These are phyloP conservation scores for Sebastes matsubarae DNA, from an alignment of 2,797 vertebrate genomes.

Conservation along the genomic window DNA sequence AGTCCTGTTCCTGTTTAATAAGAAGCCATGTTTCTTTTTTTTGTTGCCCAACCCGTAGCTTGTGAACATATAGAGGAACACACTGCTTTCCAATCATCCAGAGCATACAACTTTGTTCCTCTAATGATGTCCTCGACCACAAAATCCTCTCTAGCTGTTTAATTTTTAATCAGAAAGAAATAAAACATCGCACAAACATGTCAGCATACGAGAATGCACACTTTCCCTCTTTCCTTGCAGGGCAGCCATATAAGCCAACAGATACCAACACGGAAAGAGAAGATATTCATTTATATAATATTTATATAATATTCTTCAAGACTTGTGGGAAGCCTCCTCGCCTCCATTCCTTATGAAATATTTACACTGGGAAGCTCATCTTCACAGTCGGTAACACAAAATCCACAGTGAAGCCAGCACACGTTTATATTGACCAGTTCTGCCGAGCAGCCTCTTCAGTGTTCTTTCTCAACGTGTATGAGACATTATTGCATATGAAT, in stretches of 20 bases:
- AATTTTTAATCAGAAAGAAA: slow-evolving; percentile 23
- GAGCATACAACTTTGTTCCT: neutral
- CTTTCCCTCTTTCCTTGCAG: neutral
- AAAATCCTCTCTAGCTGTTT: slow-evolving; percentile 4
- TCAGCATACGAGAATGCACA: neutral
- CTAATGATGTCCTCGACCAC: neutral
- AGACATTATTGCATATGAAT: slow-evolving; percentile 13
- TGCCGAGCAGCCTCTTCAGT: neutral
- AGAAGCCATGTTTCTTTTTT: neutral
- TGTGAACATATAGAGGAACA: neutral
- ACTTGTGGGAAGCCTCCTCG: slow-evolving; percentile 14
- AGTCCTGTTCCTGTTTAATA: neutral
- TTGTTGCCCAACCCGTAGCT: neutral
- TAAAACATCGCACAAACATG: slow-evolving; percentile 4
- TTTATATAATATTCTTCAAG: slow-evolving; percentile 42
- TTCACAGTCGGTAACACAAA: slow-evolving; percentile 4
- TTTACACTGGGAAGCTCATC: slow-evolving; percentile 60
- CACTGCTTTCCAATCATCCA: neutral
- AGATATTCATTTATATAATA: slow-evolving; percentile 28
- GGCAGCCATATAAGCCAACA: neutral
- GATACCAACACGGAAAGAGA: neutral
- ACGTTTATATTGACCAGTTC: slow-evolving; percentile 29
- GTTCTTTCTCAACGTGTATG: neutral
- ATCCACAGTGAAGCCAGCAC: slow-evolving; percentile 3
- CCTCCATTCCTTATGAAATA: slow-evolving; percentile 65